phyloP scores from a whole-genome alignment of 2,888 invertebrate species.

The Synanthedon andrenaeformis region DNA sequence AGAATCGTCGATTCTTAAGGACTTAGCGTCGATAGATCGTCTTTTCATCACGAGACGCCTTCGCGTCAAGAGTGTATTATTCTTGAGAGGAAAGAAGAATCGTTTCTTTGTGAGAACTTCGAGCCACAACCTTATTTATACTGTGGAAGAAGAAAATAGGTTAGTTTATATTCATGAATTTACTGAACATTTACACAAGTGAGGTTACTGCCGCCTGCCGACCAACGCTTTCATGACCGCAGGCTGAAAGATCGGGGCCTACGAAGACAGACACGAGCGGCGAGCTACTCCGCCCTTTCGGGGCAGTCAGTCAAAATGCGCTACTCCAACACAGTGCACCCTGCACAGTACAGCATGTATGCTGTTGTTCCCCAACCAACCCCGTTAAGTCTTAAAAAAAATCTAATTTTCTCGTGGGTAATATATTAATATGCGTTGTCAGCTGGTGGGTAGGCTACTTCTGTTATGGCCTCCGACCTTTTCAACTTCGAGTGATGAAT shows the following conservation, averaged over 20 bases:
- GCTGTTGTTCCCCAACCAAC: no score
- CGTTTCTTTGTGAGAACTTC: slow-evolving; percentile 36
- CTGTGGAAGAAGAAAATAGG: slow-evolving; percentile 47
- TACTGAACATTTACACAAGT: no score
- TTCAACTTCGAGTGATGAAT: slow-evolving; percentile 40
- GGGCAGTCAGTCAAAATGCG: no score
- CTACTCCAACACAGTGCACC: no score
- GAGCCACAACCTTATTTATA: slow-evolving; percentile 35
- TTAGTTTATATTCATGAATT: slow-evolving; percentile 2
- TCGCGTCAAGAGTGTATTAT: slow-evolving; percentile 32
- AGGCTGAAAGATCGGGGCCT: no score
- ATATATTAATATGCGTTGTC: neutral
- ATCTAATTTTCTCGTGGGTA: no score
- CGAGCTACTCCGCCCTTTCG: no score
- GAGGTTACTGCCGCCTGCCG: neutral
- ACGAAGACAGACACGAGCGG: no score
- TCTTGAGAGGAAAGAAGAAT: slow-evolving; percentile 45
- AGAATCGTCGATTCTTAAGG: slow-evolving; percentile 15
- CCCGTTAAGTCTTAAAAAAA: no score
- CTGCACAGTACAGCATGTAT: no score
- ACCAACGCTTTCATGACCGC: neutral
- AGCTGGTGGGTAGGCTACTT: slow-evolving; percentile 60
- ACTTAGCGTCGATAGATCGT: slow-evolving; percentile 27
- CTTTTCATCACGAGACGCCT: slow-evolving; percentile 44
- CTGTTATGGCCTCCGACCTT: slow-evolving; percentile 46